phyloP scores from a whole-genome alignment of 2,888 invertebrate genomes.

The Stenoptilia bipunctidactyla region DNA sequence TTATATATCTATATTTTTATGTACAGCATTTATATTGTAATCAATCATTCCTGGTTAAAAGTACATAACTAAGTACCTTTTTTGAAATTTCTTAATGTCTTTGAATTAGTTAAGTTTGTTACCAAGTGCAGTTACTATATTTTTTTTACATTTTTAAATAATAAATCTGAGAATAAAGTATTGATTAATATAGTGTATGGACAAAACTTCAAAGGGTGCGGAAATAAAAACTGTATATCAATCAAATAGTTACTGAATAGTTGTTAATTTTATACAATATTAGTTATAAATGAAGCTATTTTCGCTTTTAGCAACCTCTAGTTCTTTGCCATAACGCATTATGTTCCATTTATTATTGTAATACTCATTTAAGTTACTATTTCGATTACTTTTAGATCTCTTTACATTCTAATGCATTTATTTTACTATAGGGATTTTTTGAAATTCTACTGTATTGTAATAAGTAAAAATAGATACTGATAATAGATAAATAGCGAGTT shows the following conservation, averaged over 20 bases:
- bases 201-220: too few relatives aligned
- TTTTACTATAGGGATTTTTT: constrained; percentile 30
- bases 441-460: constrained; percentile 30
- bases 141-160: constrained; percentile 19
- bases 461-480: constrained; percentile 30
- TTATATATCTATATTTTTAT: constrained; percentile 39
- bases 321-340: constrained; percentile 70
- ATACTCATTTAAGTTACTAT: constrained; percentile 67
- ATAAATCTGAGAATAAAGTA: constrained; percentile 1
- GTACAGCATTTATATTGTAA: constrained; percentile 58
- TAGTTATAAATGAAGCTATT: constrained; percentile 62
- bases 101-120: constrained; percentile 39
- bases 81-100: constrained; percentile 17
- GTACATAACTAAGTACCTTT: constrained; percentile 21
- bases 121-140: constrained; percentile 63
- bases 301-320: constrained; percentile 65
- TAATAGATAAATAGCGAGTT: constrained; percentile 38
- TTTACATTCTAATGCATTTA: constrained; percentile 68
- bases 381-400: constrained; percentile 69
- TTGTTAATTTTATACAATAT: background rate
- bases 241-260: too few relatives aligned
- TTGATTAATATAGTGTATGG: too few relatives aligned
- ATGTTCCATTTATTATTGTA: constrained; percentile 66
- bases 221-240: too few relatives aligned
- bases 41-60: constrained; percentile 55